Base-by-base conservation (phyloP, 2,888 invertebrate species). In the Cheilosia pagana region DNA sequence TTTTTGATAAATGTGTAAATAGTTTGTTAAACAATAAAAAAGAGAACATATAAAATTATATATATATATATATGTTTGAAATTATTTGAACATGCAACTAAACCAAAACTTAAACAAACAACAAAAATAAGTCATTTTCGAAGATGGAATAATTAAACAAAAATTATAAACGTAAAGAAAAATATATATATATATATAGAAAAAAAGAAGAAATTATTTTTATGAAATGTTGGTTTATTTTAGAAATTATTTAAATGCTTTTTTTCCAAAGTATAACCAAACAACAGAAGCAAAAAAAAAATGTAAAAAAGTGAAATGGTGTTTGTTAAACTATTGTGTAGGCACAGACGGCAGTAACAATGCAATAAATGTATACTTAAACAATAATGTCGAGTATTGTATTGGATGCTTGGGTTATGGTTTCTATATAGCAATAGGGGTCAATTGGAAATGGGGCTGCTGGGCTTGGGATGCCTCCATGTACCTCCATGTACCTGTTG, bases 301-400 rank as follows among this genome's bases (percentile, higher is more conserved):
- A 57, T 16, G 19, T 23, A 12, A 62, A 63, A 63, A 59, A 60
- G 50, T 52, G 68, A 68, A 70, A 79, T 83, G 83, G 70, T 79
- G 70, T 83, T 83, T 83, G 83, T 88, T 87, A 88, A 88, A 88
- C 90, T 90, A 91, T 90, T 90, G 90, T 91, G 91, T 90, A 90
- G 90, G 89, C 89, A 89, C 88, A 88, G 88, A 88, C 87, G 87
- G 81, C 87, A 89, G 88, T 88, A 87, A 88, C 85, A 89, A 90
- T 91, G 91, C 91, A 91, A 91, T 91, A 91, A 91, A 91, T 91
- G 91, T 91, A 91, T 89, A 90, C 90, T 81, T 76, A 85, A 85
- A 85, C 41, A 85, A 76, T 65, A 75, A 90, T 41, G 35, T 25
- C 0, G 55, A 25, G 19, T 53, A 10, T 67, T 67, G 55, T 48